Base-by-base conservation (phyloP, 53 echinoderm and acorn worm species). In the Holothuria scabra region DNA sequence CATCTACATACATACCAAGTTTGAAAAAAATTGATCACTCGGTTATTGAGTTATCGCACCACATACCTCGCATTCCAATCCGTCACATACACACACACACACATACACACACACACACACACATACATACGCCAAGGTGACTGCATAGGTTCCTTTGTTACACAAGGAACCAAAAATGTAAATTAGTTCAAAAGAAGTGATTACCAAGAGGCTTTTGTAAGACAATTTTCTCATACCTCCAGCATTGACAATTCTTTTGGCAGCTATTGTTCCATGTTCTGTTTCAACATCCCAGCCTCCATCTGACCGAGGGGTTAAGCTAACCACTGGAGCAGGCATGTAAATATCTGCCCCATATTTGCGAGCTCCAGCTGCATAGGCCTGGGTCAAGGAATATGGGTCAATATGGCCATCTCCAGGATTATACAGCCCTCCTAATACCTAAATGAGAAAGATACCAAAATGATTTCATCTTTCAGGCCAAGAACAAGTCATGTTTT, bases 331-430 rank as follows among this genome's bases (percentile, higher is more conserved):
- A 22, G 90, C 85, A 55, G 90, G 88, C 89, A 92, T 90, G 66
- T 94, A 97, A 56, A 97, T 92, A 20, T 94, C 90, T 12, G 97
- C 97, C 30, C 97, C 97, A 63, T 97, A 97, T 67, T 88, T 97
- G 19, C 97, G 79, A 21, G 97, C 97, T 20, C 97, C 97, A 23
- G 92, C 90, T 21, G 94, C 97, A 32, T 85, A 87, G 35, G 99
- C 99, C 87, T 99, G 99, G 28, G 99, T 99, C 89, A 99, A 57
- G n/a, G 99, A 99, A 48, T 99, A 99, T 1, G 99, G 99, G 80
- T 99, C 99, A 56, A 99, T 93, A 62, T 99, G 99, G 28, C 95
- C 99, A 58, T 95, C 95, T 3, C 81, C 95, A 20, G 89, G 92
- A 41, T 85, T 97, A 60, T 66, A 88, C 9, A 97, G 49, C 29